Evolutionary conservation across 2,888 invertebrate genomes (phyloP).

Genomic region (Apodemia duryi): DNA sequence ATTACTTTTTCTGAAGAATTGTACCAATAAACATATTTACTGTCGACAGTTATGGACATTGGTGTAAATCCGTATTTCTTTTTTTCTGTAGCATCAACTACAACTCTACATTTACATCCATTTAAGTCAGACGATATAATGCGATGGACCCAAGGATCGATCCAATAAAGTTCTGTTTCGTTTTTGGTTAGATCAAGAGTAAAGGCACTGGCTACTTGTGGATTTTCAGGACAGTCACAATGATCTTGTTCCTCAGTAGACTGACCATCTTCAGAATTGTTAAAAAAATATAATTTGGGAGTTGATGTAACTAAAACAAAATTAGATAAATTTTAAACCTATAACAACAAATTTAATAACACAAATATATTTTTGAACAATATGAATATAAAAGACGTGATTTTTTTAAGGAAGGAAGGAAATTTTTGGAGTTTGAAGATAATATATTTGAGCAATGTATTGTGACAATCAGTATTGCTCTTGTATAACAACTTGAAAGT

Average conservation of each 20-base stretch:
- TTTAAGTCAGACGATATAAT: slow-evolving; percentile 82
- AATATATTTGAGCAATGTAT: no score
- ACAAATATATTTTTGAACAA: no score
- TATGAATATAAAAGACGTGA: no score
- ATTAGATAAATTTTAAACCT: no score
- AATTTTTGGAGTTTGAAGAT: no score
- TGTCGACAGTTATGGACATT: slow-evolving; percentile 84
- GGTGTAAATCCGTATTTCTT: slow-evolving; percentile 80
- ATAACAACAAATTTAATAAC: no score
- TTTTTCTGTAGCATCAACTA: slow-evolving; percentile 74
- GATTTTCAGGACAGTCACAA: slow-evolving; percentile 84
- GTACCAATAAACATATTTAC: slow-evolving; percentile 86
- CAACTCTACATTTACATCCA: slow-evolving; percentile 82
- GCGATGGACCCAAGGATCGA: slow-evolving; percentile 79
- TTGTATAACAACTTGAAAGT: no score
- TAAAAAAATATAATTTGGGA: slow-evolving; percentile 82
- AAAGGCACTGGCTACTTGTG: slow-evolving; percentile 81
- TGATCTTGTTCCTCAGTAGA: slow-evolving; percentile 35
- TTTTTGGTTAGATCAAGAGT: slow-evolving; percentile 83
- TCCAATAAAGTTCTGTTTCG: slow-evolving; percentile 80
- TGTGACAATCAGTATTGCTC: no score
- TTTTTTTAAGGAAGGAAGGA: no score
- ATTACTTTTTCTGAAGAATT: slow-evolving; percentile 80
- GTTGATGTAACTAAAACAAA: no score
- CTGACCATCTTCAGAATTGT: slow-evolving; percentile 42